Evolutionary conservation across 1,140 invertebrate species (phyloP).

Genomic region (Eufriesea mexicana): DNA sequence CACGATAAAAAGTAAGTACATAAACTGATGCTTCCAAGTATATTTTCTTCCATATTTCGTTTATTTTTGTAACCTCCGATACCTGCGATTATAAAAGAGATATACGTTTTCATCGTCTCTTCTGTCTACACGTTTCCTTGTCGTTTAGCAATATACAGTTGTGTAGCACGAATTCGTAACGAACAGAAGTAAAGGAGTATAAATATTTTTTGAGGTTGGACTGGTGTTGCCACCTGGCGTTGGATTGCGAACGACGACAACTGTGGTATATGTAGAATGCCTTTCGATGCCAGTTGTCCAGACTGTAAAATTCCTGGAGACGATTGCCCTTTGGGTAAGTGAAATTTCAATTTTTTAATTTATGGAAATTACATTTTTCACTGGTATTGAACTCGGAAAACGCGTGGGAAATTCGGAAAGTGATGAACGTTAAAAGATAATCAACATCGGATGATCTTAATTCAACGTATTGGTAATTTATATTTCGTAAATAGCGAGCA

Average conservation of each 20-base stretch:
- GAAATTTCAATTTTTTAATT: too few species aligned
- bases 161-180: background rate
- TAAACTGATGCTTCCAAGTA: background rate
- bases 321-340: constrained; percentile 94
- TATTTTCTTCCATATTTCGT: background rate
- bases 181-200: background rate
- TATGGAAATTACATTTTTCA: background rate
- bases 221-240: constrained; percentile 97
- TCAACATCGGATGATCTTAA: too few species aligned
- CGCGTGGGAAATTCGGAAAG: background rate
- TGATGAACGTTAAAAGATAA: background rate
- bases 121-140: background rate
- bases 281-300: constrained; percentile 99
- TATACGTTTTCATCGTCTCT: too few species aligned
- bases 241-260: constrained; percentile 99
- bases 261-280: constrained; percentile 99
- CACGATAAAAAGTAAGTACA: constrained; percentile 75
- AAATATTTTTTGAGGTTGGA: constrained; percentile 88
- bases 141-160: background rate
- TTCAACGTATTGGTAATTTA: background rate
- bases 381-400: too few species aligned
- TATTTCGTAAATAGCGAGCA: background rate
- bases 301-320: constrained; percentile 99
- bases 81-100: rapidly evolving
- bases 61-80: background rate